These are phyloP conservation scores for Ciconia maguari DNA, from an alignment of 2,113 vertebrate species.

Conservation along the genomic window DNA sequence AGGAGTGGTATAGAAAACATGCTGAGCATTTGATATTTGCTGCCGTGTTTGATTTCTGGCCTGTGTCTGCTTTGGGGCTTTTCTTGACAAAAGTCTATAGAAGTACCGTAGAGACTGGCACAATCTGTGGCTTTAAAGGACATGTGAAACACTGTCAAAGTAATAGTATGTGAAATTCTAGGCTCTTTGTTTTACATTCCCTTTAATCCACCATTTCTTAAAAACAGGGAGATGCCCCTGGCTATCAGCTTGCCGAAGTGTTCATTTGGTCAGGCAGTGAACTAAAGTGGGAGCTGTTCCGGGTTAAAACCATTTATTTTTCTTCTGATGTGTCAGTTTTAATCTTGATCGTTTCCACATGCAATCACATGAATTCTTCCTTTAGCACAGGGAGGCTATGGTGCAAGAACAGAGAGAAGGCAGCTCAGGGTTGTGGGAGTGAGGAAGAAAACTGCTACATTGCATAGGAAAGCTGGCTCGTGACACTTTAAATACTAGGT, in stretches of 20 bases:
- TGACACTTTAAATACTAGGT: not conserved
- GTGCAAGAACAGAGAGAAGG: not conserved
- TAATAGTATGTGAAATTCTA: not conserved
- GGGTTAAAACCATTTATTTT: not conserved
- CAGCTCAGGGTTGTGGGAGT: not conserved
- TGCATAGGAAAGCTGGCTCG: slow-evolving; percentile 1
- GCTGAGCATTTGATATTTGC: not conserved
- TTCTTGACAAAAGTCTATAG: not conserved
- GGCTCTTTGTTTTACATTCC: not conserved
- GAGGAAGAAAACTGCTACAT: not conserved
- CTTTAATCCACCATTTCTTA: not conserved
- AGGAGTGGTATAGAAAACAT: not conserved
- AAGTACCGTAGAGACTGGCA: not conserved
- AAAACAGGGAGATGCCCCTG: not conserved
- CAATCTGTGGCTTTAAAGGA: not conserved
- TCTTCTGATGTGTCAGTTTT: slow-evolving; percentile 3
- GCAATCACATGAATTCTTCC: not conserved
- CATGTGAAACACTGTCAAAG: not conserved
- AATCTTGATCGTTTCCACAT: not conserved
- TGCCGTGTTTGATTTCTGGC: not conserved
- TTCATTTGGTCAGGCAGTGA: not conserved
- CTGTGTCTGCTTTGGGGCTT: not conserved
- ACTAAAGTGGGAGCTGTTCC: not conserved
- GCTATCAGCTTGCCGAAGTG: not conserved
- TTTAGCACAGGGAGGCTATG: not conserved